These are phyloP conservation scores for Heterotilapia buettikoferi DNA, from an alignment of 2,113 vertebrate species.

Conservation along the genomic window DNA sequence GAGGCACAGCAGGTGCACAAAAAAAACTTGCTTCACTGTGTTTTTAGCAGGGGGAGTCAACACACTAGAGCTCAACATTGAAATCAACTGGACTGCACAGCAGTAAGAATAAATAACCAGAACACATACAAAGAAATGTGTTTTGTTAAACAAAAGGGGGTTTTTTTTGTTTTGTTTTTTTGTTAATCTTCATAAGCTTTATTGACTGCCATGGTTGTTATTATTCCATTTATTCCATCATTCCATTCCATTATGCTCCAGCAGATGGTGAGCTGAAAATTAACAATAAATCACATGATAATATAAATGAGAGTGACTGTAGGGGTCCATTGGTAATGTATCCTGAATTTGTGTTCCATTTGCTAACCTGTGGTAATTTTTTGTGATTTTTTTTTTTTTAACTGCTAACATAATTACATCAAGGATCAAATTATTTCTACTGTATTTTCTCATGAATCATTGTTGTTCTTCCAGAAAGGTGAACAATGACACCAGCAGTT, in stretches of 20 bases:
- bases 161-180: rapidly evolving
- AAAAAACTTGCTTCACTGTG: not conserved
- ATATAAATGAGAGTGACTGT: not conserved
- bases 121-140: not conserved
- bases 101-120: not conserved
- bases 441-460: not conserved
- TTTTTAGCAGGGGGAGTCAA: not conserved
- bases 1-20: not conserved
- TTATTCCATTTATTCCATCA: not conserved
- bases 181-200: not conserved
- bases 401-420: not conserved
- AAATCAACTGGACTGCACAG: not conserved
- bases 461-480: not conserved
- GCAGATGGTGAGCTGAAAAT: not conserved
- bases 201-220: not conserved
- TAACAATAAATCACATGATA: not conserved
- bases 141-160: not conserved
- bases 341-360: not conserved
- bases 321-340: not conserved
- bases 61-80: not conserved
- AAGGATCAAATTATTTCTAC: not conserved
- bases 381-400: not conserved
- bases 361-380: not conserved
- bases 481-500: not conserved
- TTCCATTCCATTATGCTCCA: not conserved